These are phyloP conservation scores for Harpalus rubripes DNA, from an alignment of 2,888 invertebrate species.

Conservation along the genomic window DNA sequence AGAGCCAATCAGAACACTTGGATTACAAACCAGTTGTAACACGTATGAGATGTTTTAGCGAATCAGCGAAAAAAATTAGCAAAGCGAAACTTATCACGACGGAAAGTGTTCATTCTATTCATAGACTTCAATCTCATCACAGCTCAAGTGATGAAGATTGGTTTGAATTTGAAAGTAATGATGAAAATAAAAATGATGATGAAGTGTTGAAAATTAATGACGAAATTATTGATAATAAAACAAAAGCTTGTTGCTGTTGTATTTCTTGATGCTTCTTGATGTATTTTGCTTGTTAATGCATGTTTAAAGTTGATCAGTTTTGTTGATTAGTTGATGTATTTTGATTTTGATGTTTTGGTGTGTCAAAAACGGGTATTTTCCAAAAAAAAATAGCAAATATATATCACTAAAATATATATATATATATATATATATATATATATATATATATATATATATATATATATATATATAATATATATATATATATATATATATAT, in stretches of 20 bases:
- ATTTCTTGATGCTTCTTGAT: conserved; percentile 14
- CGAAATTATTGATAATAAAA: conserved; percentile 28
- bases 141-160: conserved; percentile 78
- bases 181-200: conserved; percentile 23
- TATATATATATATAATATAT: too few species aligned
- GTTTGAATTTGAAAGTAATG: conserved; percentile 76
- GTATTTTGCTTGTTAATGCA: conserved; percentile 22
- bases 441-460: too few species aligned
- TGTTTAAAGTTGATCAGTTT: not conserved
- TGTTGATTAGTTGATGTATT: too few species aligned
- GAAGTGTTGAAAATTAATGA: conserved; percentile 1
- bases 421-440: too few species aligned
- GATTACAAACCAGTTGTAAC: not conserved
- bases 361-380: not conserved
- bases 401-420: too few species aligned
- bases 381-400: too few species aligned
- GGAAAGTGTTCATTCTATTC: conserved; percentile 71
- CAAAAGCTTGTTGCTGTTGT: conserved; percentile 25
- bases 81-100: conserved; percentile 71
- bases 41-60: conserved; percentile 71
- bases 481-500: too few species aligned
- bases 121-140: conserved; percentile 76
- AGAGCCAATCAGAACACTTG: conserved; percentile 49
- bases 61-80: conserved; percentile 71
- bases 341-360: conserved; percentile 1